Evolutionary conservation across 2,113 vertebrate genomes (phyloP), one percentile per base, ranked within the genome.

Genomic region (Conger conger): DNA sequence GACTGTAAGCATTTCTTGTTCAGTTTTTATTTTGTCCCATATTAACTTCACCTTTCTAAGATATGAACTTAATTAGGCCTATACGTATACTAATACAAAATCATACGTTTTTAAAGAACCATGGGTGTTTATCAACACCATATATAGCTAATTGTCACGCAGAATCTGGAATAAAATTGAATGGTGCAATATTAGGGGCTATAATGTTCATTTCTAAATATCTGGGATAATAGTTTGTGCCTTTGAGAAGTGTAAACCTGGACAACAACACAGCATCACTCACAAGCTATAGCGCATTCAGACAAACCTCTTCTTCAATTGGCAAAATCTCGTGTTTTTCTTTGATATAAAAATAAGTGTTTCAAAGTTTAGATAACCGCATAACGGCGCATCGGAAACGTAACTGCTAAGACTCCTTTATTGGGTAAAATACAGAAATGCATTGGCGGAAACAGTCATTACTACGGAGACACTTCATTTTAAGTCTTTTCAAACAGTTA

Each of bases 1-100:
- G 33, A 38, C 15, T 38, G 45, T 83, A 83, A 83, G 83, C 57
- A 53, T 86, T 77, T 57, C 73, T 50, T 81, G 40, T 83, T 79
- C 42, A 57, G 45, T 73, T 57, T 45, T 83, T 68, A 83, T 79
- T 83, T 37, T 17, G 36, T 53, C n/a, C 80, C 18, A 63, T n/a
- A n/a, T n/a, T n/a, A n/a, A n/a, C n/a, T n/a, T n/a, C n/a, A n/a
- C n/a, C n/a, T n/a, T n/a, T n/a, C n/a, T n/a, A n/a, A n/a, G n/a
- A n/a, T n/a, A n/a, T n/a, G n/a, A n/a, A n/a, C n/a, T 42, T 42
- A 42, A 4, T 42, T 42, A 42, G 4, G 9, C 40, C 4, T 6
- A 42, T 42, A 9, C 40, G 9, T 42, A 42, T 6, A 42, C 40
- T 42, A 42, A 9, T 42, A 50, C 45, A 50, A 50, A 50, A 50